These are phyloP conservation scores for Mormyrops attenuatus DNA, from an alignment of 2,797 vertebrate genomes.

Conservation along the genomic window DNA sequence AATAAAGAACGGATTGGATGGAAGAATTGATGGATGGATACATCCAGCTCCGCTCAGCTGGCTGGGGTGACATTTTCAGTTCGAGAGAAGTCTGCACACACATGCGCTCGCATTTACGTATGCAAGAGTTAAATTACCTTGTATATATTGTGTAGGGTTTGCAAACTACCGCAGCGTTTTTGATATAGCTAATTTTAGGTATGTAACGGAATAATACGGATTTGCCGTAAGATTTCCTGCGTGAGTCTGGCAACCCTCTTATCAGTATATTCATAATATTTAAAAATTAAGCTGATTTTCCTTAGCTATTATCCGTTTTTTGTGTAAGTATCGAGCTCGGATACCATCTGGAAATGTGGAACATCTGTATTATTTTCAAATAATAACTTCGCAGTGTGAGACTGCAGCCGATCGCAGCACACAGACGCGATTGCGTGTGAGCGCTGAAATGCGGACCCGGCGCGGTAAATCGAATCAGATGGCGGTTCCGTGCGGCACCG, in stretches of 20 bases:
- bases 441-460: conserved; percentile 29
- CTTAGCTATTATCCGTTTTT: neutral
- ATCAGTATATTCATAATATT: neutral
- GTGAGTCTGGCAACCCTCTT: neutral
- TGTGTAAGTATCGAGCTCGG: neutral
- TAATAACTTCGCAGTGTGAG: neutral
- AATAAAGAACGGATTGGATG: neutral
- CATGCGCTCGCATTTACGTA: neutral
- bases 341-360: neutral
- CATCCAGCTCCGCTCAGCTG: neutral
- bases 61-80: neutral
- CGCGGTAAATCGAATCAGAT: conserved; percentile 32
- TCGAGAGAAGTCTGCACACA: neutral
- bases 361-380: neutral
- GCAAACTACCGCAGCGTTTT: neutral
- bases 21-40: neutral
- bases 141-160: neutral
- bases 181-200: neutral
- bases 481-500: conserved; percentile 14
- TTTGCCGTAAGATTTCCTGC: neutral
- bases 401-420: neutral
- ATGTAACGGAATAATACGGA: neutral
- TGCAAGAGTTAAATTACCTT: neutral
- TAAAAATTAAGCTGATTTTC: neutral
- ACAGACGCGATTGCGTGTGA: neutral